Percentiles rank a stretch among this genome's conserved stretches.
phyloP scores from a whole-genome alignment of 1,140 invertebrate genomes.

The Neoseiulus cucumeris region DNA sequence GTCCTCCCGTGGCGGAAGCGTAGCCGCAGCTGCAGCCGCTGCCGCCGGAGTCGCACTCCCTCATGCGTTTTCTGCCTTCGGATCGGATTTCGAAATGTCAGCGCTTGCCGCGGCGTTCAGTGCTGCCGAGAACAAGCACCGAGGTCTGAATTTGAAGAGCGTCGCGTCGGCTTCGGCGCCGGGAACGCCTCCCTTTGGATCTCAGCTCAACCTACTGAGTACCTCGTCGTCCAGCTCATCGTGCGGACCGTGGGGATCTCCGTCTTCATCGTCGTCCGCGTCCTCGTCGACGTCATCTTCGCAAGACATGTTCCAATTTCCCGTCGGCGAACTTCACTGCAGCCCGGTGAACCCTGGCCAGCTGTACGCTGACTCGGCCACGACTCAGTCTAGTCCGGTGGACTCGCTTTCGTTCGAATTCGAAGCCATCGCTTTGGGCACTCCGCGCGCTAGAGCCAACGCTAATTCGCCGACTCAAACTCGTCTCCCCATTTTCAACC shows the following conservation, averaged over 20 bases:
- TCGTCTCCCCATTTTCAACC: constrained; percentile 5
- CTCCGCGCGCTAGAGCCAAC: background rate
- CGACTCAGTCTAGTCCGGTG: constrained; percentile 9
- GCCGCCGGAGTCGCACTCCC: background rate
- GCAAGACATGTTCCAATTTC: constrained; percentile 5
- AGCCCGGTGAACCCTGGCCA: background rate
- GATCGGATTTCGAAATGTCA: background rate
- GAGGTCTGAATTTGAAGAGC: background rate
- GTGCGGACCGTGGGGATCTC: background rate
- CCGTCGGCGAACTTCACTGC: background rate
- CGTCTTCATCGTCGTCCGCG: background rate
- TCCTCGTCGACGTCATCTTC: no score
- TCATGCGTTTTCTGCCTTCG: background rate
- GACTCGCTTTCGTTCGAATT: background rate
- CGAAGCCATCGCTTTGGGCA: background rate
- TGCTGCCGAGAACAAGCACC: background rate
- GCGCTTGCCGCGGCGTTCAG: background rate
- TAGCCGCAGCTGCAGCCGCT: background rate
- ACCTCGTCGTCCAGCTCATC: background rate
- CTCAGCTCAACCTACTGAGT: constrained; percentile 5
- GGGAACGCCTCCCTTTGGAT: background rate
- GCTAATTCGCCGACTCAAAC: background rate
- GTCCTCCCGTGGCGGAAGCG: background rate
- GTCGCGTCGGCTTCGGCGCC: background rate
- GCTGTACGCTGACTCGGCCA: background rate